Percentiles rank a stretch among this genome's conserved stretches.
Conservation (phyloP, 2,888 invertebrate genomes). For the Melinaea menophilus region DNA sequence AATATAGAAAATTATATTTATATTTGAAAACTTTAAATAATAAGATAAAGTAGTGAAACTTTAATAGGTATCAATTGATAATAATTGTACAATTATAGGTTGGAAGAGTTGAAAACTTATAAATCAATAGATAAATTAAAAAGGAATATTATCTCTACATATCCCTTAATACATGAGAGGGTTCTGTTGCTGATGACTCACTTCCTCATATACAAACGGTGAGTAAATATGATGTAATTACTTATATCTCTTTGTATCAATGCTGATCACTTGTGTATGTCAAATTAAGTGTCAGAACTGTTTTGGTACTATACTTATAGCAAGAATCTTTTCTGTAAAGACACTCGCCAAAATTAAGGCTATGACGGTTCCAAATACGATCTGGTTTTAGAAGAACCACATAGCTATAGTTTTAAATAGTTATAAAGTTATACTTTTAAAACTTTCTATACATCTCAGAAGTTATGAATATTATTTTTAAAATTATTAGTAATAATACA, state of each 20-base stretch:
- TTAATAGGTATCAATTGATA: background rate
- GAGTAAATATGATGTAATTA: background rate
- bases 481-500: no score
- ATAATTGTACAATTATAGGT: slow-evolving; percentile 41
- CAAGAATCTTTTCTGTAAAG: no score
- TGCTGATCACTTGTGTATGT: no score
- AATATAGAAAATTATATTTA: background rate
- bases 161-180: slow-evolving; percentile 83
- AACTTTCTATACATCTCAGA: no score
- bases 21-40: background rate
- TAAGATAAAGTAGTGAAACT: no score
- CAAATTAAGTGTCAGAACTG: no score
- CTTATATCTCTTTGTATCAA: background rate
- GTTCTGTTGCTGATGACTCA: slow-evolving; percentile 79
- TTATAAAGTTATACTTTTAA: no score
- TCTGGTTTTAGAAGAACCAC: no score
- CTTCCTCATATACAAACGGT: slow-evolving; percentile 82
- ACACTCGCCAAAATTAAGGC: no score
- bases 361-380: no score
- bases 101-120: slow-evolving; percentile 55
- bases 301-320: background rate
- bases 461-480: no score
- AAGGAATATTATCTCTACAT: slow-evolving; percentile 77
- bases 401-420: no score
- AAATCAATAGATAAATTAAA: slow-evolving; percentile 55